A percentile compares a stretch with the other conserved stretches of the same genome.
phyloP scores from a whole-genome alignment of 2,797 vertebrate genomes.

The Helarctos malayanus region DNA sequence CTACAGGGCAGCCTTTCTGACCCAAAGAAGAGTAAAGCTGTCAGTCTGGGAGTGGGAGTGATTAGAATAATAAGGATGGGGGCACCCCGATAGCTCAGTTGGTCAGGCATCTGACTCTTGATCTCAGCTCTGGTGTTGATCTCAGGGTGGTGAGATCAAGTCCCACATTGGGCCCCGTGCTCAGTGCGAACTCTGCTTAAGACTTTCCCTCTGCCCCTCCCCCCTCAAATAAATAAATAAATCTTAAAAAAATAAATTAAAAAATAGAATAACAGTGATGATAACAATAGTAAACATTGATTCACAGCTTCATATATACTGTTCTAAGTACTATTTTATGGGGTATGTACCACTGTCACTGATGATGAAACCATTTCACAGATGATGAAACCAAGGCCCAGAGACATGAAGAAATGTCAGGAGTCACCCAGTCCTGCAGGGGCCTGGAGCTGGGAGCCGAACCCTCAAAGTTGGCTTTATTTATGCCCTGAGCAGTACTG shows the following conservation, averaged over 20 bases:
- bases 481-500: accelerated
- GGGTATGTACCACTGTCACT: background rate
- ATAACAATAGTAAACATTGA: background rate
- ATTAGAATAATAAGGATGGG: background rate
- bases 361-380: background rate
- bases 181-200: background rate
- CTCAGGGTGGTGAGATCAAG: background rate
- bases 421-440: background rate
- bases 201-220: background rate
- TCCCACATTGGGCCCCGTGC: background rate
- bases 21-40: background rate
- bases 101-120: background rate
- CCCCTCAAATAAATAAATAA: background rate
- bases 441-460: background rate
- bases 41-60: background rate
- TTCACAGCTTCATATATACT: background rate
- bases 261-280: background rate
- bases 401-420: background rate
- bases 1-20: background rate
- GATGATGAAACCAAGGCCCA: slow-evolving; percentile 10
- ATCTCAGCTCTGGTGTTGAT: background rate
- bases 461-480: background rate
- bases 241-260: background rate
- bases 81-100: too few relatives aligned
- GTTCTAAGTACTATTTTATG: background rate